Evolutionary conservation across 2,888 invertebrate species (phyloP).

Genomic region (Meiosimyza platycephala): DNA sequence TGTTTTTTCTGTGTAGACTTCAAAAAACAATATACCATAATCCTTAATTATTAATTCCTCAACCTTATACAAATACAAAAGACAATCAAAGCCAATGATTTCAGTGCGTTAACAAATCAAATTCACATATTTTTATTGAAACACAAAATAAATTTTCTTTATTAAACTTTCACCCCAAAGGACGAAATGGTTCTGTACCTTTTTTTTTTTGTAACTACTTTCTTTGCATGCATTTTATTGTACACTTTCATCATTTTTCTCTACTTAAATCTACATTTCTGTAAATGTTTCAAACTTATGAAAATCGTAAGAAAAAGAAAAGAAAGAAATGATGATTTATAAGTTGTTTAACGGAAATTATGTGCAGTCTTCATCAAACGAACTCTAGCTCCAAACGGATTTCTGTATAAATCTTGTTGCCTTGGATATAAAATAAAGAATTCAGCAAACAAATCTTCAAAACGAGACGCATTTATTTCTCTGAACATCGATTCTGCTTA

Average conservation of each 20-base stretch:
- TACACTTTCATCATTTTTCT: too few species aligned
- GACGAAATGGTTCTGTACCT: not conserved
- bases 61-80: too few species aligned
- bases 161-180: not conserved
- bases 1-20: too few species aligned
- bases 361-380: not conserved
- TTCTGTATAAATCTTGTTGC: not conserved
- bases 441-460: slow-evolving; percentile 11
- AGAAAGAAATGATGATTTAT: slow-evolving; percentile 8
- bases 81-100: not conserved
- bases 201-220: not conserved
- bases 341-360: slow-evolving; percentile 12
- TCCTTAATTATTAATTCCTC: too few species aligned
- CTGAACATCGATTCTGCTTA: too few species aligned
- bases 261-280: too few species aligned
- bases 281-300: too few species aligned
- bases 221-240: not conserved
- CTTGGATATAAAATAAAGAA: not conserved
- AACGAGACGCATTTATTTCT: not conserved
- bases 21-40: too few species aligned
- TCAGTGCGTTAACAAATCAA: not conserved
- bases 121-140: not conserved
- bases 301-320: too few species aligned
- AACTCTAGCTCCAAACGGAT: not conserved
- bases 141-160: not conserved